Conservation (phyloP, 2,888 invertebrate genomes). For the Chouioia cunea region DNA sequence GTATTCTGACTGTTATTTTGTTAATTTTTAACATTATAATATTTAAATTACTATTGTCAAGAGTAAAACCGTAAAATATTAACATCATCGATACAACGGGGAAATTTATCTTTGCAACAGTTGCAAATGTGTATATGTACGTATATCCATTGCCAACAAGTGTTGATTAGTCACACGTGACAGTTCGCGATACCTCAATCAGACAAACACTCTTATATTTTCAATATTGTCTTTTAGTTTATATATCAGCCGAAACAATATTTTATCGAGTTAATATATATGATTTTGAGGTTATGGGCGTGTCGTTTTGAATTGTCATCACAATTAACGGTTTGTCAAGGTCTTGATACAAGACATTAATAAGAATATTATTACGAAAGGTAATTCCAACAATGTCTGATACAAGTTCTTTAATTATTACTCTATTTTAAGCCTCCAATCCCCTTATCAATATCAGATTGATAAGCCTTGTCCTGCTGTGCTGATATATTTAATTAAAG, state of each 20-base stretch:
- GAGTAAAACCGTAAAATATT: neutral
- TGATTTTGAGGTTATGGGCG: slow-evolving; percentile 57
- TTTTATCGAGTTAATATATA: neutral
- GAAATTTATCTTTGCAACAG: slow-evolving; percentile 14
- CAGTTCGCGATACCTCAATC: slow-evolving; percentile 2
- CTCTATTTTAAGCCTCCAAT: neutral
- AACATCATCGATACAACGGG: slow-evolving; percentile 23
- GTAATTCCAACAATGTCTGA: too few relatives aligned
- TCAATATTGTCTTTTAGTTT: neutral
- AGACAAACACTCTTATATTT: slow-evolving; percentile 3
- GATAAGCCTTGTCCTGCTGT: slow-evolving; percentile 6
- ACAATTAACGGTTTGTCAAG: slow-evolving; percentile 37
- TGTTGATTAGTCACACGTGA: slow-evolving; percentile 22
- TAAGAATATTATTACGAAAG: too few relatives aligned
- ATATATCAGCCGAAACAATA: neutral
- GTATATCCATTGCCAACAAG: slow-evolving; percentile 2
- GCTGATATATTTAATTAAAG: neutral
- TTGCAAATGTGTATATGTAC: slow-evolving; percentile 12
- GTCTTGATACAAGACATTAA: slow-evolving; percentile 4
- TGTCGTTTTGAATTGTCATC: slow-evolving; percentile 49
- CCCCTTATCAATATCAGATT: slow-evolving; percentile 7
- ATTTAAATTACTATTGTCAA: too few relatives aligned
- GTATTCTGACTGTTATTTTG: too few relatives aligned
- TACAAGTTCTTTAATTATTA: neutral
- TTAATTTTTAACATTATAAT: too few relatives aligned